phyloP scores from a whole-genome alignment of 2,888 invertebrate genomes.

The Drosophila borealis region DNA sequence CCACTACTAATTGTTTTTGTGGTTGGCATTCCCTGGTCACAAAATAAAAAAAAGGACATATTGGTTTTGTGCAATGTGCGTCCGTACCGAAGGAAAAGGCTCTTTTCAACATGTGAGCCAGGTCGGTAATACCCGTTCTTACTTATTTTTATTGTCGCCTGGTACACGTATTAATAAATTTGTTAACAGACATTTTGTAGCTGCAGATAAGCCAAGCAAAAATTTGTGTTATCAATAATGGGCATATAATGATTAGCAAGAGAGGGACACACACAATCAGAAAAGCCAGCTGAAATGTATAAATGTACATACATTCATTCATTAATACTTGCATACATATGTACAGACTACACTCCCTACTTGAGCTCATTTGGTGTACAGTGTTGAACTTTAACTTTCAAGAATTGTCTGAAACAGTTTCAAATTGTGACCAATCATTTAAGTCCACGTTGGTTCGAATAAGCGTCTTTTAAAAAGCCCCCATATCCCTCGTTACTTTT shows the following conservation, averaged over 20 bases:
- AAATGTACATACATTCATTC: background rate
- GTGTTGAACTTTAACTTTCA: slow-evolving; percentile 1
- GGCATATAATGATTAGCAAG: slow-evolving; percentile 17
- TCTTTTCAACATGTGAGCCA: too few relatives aligned
- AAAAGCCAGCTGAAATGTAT: background rate
- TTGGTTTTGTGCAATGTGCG: too few relatives aligned
- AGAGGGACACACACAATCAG: background rate
- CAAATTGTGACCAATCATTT: slow-evolving; percentile 14
- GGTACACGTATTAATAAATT: slow-evolving; percentile 5
- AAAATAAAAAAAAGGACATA: too few relatives aligned
- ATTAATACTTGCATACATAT: background rate
- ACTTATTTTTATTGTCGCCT: slow-evolving; percentile 1
- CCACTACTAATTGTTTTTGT: too few relatives aligned
- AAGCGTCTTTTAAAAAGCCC: background rate
- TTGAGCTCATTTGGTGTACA: background rate
- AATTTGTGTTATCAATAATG: slow-evolving; percentile 30
- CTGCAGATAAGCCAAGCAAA: slow-evolving; percentile 41
- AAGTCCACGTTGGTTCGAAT: slow-evolving; percentile 22
- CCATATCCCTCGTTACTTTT: background rate
- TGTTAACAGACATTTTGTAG: slow-evolving; percentile 5
- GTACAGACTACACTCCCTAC: too few relatives aligned
- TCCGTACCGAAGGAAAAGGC: too few relatives aligned
- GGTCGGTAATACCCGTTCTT: background rate
- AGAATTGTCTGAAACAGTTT: slow-evolving; percentile 1
- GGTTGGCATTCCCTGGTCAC: too few relatives aligned